These are phyloP conservation scores for Lepilemur septentrionalis DNA, from an alignment of 2,797 vertebrate species.

Conservation along the genomic window DNA sequence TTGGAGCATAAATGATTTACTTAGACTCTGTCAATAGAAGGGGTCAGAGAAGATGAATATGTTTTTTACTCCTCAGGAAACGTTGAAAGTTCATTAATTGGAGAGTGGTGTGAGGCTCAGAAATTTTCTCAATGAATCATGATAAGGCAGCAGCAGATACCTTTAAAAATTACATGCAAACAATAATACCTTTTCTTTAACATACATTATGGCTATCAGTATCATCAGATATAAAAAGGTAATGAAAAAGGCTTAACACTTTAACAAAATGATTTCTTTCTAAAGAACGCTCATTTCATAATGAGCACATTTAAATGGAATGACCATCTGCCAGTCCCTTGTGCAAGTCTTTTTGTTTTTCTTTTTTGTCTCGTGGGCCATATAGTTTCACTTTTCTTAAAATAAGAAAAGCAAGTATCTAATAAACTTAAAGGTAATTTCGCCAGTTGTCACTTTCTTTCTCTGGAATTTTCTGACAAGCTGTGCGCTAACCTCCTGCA, in stretches of 20 bases:
- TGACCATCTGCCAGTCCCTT: not conserved
- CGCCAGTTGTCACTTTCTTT: not conserved
- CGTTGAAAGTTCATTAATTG: not conserved
- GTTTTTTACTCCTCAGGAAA: not conserved
- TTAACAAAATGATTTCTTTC: not conserved
- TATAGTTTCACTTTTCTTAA: not conserved
- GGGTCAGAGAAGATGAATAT: not conserved
- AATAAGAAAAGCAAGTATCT: constrained; percentile 10
- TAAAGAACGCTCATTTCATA: not conserved
- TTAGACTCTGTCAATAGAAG: not conserved
- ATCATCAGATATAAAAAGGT: not conserved
- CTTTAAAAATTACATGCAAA: not conserved
- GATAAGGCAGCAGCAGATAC: not conserved
- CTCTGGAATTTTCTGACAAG: constrained; percentile 1
- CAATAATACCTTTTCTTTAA: not conserved
- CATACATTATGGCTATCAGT: not conserved
- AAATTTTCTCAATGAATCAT: not conserved
- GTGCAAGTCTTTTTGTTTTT: not conserved
- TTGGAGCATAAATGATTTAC: not conserved
- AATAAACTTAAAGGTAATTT: constrained; percentile 23
- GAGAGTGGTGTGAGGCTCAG: not conserved
- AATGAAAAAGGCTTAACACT: not conserved
- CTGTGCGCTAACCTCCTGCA: not conserved
- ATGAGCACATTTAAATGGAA: not conserved
- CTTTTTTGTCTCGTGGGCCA: not conserved